A percentile compares a stretch with the other conserved stretches of the same genome.
phyloP scores from a whole-genome alignment of 2,888 invertebrate genomes.

The Leptogaster cylindrica region DNA sequence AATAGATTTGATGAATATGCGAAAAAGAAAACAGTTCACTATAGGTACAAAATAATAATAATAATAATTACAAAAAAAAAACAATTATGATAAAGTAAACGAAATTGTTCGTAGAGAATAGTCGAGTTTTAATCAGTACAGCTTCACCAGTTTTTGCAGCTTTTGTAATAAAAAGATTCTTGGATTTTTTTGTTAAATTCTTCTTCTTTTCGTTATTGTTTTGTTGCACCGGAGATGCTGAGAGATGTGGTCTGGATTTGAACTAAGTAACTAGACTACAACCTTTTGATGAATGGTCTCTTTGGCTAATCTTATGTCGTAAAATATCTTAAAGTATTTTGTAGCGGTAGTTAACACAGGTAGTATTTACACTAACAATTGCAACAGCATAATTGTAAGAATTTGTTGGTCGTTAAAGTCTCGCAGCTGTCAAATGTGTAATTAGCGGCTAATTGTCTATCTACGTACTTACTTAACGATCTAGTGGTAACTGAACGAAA shows the following conservation, averaged over 20 bases:
- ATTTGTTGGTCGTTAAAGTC: neutral
- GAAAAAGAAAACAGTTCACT: conserved; percentile 15
- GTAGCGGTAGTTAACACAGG: conserved; percentile 27
- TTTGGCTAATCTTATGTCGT: conserved; percentile 46
- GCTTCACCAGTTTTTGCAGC: neutral
- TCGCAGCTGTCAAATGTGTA: conserved; percentile 15
- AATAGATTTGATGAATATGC: conserved; percentile 1
- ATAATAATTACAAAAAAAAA: conserved; percentile 15
- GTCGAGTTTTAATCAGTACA: conserved; percentile 21
- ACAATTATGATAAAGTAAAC: no score
- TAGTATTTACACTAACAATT: conserved; percentile 14
- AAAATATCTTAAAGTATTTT: conserved; percentile 22
- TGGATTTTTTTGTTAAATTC: no score
- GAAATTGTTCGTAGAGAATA: conserved; percentile 14
- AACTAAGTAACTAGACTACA: conserved; percentile 20
- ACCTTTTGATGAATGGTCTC: conserved; percentile 40
- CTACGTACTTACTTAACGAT: conserved; percentile 6
- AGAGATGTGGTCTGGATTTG: conserved; percentile 4
- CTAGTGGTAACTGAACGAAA: conserved; percentile 23
- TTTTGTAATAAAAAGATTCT: conserved; percentile 2
- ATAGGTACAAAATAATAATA: conserved; percentile 24
- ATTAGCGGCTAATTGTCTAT: conserved; percentile 13
- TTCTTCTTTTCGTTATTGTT: no score
- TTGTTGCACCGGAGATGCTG: no score
- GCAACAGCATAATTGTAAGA: neutral